Conservation (phyloP, 2,113 vertebrate genomes). For the Python bivittatus region DNA sequence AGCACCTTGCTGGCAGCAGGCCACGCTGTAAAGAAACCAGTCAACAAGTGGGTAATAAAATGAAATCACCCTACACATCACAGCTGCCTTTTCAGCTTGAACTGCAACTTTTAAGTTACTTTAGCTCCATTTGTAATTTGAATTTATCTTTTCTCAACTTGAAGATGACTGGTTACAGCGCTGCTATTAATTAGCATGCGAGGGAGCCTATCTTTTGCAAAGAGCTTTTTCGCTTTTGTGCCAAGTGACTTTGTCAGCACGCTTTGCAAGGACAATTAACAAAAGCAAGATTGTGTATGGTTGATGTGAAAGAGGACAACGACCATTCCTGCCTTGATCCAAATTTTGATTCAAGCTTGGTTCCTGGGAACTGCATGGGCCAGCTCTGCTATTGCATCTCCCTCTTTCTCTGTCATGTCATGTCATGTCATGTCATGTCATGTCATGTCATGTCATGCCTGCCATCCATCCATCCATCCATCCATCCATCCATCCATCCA, state of each 20-base stretch:
- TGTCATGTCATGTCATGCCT: too few species aligned
- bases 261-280: neutral
- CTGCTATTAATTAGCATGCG: neutral
- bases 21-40: neutral
- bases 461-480: too few species aligned
- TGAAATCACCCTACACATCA: neutral
- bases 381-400: neutral
- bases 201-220: neutral
- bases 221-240: neutral
- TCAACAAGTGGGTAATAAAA: neutral
- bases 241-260: neutral
- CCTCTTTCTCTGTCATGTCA: too few species aligned
- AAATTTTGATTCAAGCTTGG: too few species aligned
- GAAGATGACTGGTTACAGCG: neutral
- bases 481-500: too few species aligned
- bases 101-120: neutral
- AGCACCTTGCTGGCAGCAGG: too few species aligned
- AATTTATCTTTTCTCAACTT: neutral
- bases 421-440: too few species aligned
- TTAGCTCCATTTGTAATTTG: neutral
- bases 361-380: too few species aligned
- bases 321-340: neutral
- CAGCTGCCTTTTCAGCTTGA: neutral
- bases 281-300: neutral
- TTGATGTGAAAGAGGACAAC: too few species aligned